Percentiles rank a stretch among this genome's conserved stretches.
Conservation (phyloP, 2,797 vertebrate genomes). For the Columba guinea region DNA sequence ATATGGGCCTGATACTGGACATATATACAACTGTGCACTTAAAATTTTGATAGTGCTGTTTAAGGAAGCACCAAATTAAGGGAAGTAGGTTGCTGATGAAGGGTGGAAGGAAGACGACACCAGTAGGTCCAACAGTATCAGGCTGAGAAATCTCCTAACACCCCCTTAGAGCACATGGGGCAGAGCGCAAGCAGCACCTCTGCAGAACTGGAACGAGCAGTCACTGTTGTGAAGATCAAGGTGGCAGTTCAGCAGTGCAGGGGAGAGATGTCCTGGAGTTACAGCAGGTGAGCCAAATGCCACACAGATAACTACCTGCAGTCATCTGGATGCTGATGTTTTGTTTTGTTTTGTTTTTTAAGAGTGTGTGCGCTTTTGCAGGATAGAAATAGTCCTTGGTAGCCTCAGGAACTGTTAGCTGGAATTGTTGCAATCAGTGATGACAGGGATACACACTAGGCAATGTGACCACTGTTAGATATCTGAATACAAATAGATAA, state of each 20-base stretch:
- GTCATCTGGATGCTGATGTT: neutral
- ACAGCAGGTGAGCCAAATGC: neutral
- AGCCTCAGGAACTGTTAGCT: neutral
- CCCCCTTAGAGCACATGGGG: neutral
- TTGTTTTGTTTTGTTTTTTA: neutral
- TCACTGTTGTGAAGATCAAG: neutral
- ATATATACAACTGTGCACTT: accelerated
- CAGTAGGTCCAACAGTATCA: neutral
- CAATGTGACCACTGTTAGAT: accelerated
- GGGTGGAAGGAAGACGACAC: neutral
- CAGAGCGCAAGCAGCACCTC: neutral
- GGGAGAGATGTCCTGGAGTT: neutral
- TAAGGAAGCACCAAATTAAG: neutral
- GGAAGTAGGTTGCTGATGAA: neutral
- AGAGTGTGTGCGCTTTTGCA: neutral
- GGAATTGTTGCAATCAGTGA: neutral
- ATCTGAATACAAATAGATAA: neutral
- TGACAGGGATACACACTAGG: neutral
- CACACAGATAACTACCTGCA: neutral
- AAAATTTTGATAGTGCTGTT: neutral
- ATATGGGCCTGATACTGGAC: neutral
- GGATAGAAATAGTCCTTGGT: neutral
- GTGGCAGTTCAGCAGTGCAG: neutral
- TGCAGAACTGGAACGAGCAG: neutral
- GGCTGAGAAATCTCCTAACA: neutral